These are phyloP conservation scores for Nymphicus hollandicus DNA, from an alignment of 2,113 vertebrate species.

Conservation along the genomic window DNA sequence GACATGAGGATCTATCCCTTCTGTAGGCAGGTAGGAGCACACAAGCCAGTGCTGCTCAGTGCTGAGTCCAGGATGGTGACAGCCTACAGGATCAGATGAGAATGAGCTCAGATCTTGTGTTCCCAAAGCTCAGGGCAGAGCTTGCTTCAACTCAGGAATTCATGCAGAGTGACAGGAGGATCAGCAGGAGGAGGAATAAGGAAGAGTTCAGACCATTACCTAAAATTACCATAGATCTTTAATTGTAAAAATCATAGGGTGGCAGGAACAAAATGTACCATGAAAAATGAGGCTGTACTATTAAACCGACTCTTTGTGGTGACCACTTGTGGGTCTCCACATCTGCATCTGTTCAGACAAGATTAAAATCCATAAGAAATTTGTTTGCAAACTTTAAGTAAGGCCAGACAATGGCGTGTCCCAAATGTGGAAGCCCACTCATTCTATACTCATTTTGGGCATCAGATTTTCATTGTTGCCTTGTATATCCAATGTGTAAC, in stretches of 20 bases:
- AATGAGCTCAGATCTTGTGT: neutral
- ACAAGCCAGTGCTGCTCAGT: neutral
- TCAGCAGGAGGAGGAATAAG: neutral
- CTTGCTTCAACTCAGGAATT: neutral
- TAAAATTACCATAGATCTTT: neutral
- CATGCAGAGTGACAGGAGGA: neutral
- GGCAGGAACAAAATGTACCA: neutral
- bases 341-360: neutral
- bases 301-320: neutral
- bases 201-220: neutral
- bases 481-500: neutral
- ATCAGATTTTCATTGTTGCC: neutral
- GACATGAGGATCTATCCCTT: neutral
- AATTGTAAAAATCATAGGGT: neutral
- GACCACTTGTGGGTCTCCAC: neutral
- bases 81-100: neutral
- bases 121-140: neutral
- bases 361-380: neutral
- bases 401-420: neutral
- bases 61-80: neutral
- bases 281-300: neutral
- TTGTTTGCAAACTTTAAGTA: neutral
- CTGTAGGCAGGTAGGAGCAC: neutral
- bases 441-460: neutral
- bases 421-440: neutral